Evolutionary conservation across 2,797 vertebrate genomes (phyloP), one percentile per base, ranked within the genome.

Genomic region (Podargus strigoides): DNA sequence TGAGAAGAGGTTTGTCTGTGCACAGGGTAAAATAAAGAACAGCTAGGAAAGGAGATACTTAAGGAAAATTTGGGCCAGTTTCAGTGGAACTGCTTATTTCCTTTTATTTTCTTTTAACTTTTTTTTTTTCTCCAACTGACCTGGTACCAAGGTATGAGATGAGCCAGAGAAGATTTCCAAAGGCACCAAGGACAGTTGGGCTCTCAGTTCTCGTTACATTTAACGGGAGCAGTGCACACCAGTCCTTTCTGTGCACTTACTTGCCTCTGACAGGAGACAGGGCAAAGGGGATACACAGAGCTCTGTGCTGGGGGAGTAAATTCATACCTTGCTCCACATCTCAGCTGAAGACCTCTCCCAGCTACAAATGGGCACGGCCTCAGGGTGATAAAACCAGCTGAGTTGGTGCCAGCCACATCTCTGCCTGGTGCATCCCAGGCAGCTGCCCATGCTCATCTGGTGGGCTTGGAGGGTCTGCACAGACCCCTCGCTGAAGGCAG

Each of bases 211-310:
- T 41, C 4, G 1, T 82, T 59, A 44, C 27, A 37, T 85, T 47
- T 37, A 6, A 3, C 0, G 3, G 36, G 17, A 83, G 37, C 14
- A 9, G 39, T 4, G 32, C 18, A 13, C 72, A 70, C 21, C 56
- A 26, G 6, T 27, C 30, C 30, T 64, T 14, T 18, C 60, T 22
- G n/a, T 49, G 44, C 34, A 19, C 28, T 83, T 75, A 26, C 46
- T 86, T 4, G 3, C 12, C 39, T 42, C 37, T 86, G 49, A 34
- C 63, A 82, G 32, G 30, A 73, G 42, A 24, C 1, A n/a, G 28
- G 56, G 64, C 68, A 63, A 37, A 36, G 37, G 53, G 46, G 46
- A 20, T 0, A 0, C 19, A 1, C 41, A 5, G 36, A 34, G 59
- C 55, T 62, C 55, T 37, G 47, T 4, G 9, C 58, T 30, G 16